Percentiles rank a stretch among this genome's conserved stretches.
Evolutionary conservation across 2,888 invertebrate species (phyloP).

Genomic region (Acronicta aceris): DNA sequence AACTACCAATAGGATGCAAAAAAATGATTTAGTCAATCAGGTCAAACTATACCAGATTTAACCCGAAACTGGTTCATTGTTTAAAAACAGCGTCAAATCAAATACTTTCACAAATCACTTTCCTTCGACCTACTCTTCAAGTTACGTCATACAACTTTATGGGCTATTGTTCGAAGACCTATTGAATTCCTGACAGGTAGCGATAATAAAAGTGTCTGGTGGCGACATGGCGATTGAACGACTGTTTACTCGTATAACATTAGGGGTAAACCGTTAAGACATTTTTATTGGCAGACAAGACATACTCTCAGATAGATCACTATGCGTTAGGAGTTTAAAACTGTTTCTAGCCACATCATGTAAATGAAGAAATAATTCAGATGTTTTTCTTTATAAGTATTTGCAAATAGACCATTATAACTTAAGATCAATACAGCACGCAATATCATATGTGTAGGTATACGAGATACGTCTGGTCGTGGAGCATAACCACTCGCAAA

Average conservation of each 20-base stretch:
- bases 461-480: too few species aligned
- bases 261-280: background rate
- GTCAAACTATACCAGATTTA: conserved; percentile 4
- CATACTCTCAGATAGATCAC: too few species aligned
- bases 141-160: conserved; percentile 47
- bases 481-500: too few species aligned
- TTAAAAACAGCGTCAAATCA: conserved; percentile 22
- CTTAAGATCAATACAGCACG: too few species aligned
- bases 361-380: too few species aligned
- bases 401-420: too few species aligned
- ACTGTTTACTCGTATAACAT: conserved; percentile 26
- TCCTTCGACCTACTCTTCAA: conserved; percentile 31
- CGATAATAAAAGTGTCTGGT: conserved; percentile 31
- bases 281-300: too few species aligned
- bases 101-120: conserved; percentile 50
- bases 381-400: too few species aligned
- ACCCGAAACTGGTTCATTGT: conserved; percentile 18
- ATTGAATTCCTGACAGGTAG: conserved; percentile 44
- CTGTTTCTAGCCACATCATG: too few species aligned
- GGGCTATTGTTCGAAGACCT: conserved; percentile 41
- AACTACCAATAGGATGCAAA: background rate
- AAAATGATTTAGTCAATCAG: background rate
- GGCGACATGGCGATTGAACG: conserved; percentile 37
- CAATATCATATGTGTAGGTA: too few species aligned
- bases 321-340: too few species aligned